phyloP scores from a whole-genome alignment of 2,797 vertebrate species.

The Galago senegalensis region DNA sequence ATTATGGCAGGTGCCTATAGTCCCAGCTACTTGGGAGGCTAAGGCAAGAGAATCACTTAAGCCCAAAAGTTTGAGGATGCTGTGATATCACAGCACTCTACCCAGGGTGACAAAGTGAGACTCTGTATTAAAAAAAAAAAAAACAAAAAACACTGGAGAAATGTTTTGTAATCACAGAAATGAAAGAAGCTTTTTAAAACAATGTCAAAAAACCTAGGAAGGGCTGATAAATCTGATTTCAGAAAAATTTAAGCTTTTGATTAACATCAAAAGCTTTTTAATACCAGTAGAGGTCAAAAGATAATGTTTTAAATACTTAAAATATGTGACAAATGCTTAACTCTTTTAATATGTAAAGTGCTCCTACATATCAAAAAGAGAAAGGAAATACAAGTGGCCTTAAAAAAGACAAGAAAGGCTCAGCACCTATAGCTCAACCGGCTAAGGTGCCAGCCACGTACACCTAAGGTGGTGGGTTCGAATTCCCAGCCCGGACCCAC shows the following conservation, averaged over 20 bases:
- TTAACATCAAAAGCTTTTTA: too few relatives aligned
- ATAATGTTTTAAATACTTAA: background rate
- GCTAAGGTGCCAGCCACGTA: too few relatives aligned
- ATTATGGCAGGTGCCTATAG: background rate
- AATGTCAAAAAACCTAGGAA: background rate
- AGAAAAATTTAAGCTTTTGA: constrained; percentile 23
- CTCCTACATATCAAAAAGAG: background rate
- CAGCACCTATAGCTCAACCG: too few relatives aligned
- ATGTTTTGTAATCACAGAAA: background rate
- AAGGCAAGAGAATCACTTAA: too few relatives aligned
- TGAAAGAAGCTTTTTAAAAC: background rate
- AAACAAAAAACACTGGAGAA: background rate
- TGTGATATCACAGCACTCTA: too few relatives aligned
- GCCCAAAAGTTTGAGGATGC: too few relatives aligned
- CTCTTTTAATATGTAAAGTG: background rate
- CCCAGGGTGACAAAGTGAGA: too few relatives aligned
- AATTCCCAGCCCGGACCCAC: too few relatives aligned
- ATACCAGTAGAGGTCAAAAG: background rate
- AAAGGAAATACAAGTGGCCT: background rate
- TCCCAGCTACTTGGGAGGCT: too few relatives aligned
- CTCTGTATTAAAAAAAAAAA: too few relatives aligned
- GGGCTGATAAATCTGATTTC: background rate
- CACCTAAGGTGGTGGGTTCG: too few relatives aligned
- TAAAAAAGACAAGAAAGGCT: constrained; percentile 1
- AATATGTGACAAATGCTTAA: background rate